Conservation (phyloP, 2,888 invertebrate species). For the Hymenopus coronatus region DNA sequence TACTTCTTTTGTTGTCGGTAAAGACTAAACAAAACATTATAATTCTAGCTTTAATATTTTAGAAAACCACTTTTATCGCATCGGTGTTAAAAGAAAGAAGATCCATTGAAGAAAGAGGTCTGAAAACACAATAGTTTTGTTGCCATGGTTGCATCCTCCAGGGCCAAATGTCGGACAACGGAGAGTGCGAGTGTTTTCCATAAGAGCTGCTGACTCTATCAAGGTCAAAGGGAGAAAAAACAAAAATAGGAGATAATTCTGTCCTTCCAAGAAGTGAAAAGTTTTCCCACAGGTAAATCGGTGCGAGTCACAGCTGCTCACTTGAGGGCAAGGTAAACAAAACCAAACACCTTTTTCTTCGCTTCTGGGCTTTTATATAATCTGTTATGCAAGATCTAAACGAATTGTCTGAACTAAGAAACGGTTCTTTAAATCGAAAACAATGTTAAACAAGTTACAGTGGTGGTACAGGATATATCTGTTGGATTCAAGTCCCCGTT, state of each 20-base stretch:
- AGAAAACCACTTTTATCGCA: no score
- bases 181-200: neutral
- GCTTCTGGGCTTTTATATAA: neutral
- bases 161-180: neutral
- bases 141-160: neutral
- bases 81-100: no score
- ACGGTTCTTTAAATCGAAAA: neutral
- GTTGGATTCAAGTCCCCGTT: no score
- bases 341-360: neutral
- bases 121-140: no score
- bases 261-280: neutral
- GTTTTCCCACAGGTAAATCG: neutral
- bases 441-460: no score
- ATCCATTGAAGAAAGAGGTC: no score
- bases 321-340: neutral
- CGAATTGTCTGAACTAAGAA: neutral
- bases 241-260: neutral
- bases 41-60: no score
- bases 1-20: no score
- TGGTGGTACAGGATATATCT: no score
- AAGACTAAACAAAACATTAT: no score
- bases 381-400: neutral
- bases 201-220: neutral
- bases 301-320: neutral
- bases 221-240: neutral